phyloP scores from a whole-genome alignment of 1,140 invertebrate genomes.

The Plectrocnemia conspersa region DNA sequence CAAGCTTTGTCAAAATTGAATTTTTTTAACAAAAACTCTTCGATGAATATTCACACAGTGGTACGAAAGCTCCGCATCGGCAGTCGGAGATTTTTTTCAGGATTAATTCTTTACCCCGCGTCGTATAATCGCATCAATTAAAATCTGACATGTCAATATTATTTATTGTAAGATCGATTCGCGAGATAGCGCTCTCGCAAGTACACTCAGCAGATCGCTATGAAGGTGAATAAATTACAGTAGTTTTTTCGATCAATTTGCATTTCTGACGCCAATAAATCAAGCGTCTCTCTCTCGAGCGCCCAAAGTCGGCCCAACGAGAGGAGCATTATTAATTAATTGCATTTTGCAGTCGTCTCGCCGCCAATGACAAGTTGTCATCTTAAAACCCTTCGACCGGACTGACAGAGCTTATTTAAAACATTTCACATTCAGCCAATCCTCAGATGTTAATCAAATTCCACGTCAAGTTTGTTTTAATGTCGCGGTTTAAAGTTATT shows the following conservation, averaged over 20 bases:
- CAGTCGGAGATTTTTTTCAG: too few species aligned
- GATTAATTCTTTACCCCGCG: too few species aligned
- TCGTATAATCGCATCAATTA: too few species aligned
- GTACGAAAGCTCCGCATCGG: too few species aligned
- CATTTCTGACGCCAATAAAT: slow-evolving; percentile 14
- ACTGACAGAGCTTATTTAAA: slow-evolving; percentile 29
- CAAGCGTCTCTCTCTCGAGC: slow-evolving; percentile 5
- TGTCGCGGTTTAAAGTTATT: slow-evolving; percentile 7
- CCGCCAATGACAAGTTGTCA: slow-evolving; percentile 26
- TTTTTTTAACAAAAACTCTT: too few species aligned
- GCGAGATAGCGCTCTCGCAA: too few species aligned
- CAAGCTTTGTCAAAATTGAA: too few species aligned
- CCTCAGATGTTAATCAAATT: slow-evolving; percentile 28
- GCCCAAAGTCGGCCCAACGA: background rate
- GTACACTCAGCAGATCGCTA: too few species aligned
- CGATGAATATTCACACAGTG: too few species aligned
- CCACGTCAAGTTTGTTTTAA: slow-evolving; percentile 29
- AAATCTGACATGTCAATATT: too few species aligned
- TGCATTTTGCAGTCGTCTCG: slow-evolving; percentile 12
- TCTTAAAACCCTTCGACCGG: slow-evolving; percentile 19
- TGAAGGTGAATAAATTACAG: slow-evolving; percentile 12
- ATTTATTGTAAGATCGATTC: too few species aligned
- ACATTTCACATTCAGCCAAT: slow-evolving; percentile 21
- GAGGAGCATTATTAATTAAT: slow-evolving; percentile 22
- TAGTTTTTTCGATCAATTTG: slow-evolving; percentile 17